Evolutionary conservation across 2,797 vertebrate species (phyloP), one percentile per base, ranked within the genome.

Genomic region (Avahi laniger): DNA sequence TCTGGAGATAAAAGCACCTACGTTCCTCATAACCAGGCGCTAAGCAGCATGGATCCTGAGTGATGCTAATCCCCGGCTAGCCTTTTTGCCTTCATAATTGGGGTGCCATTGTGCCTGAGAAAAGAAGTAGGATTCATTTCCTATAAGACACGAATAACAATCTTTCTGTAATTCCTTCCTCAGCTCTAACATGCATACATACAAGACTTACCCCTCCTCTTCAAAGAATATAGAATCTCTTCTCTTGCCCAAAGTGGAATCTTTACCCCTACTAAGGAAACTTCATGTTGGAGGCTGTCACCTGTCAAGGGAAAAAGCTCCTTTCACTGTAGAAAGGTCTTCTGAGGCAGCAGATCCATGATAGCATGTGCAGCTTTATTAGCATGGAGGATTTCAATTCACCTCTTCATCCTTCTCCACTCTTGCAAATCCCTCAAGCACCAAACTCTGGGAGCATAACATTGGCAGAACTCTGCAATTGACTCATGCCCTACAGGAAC

Each of bases 1-100:
- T 94, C 87, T 94, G 67, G 95, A 94, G 94, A 97, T 97, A 97
- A 97, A 97, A 89, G 80, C 35, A 38, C 46, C 89, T 76, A 35
- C 12, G 0, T 91, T 91, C 12, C 0, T 81, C 81, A 63, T 87
- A 95, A 87, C 59, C 94, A 96, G 63, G 63, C 8, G 4, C 80
- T 57, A 69, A 92, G 14, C 87, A 90, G 90, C 92, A 87, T 41
- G 48, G 35, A 78, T 52, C 48, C 46, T 1, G 10, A 92, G 91
- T 33, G 35, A 63, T 14, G 26, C 78, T 89, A 90, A 94, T 95
- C 95, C 72, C 81, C n/a, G 9, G 63, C 72, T 61, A 73, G 65
- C 20, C 46, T 93, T 72, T 87, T 89, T 90, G 80, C 78, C 80
- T 96, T 84, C 41, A 15, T 94, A 95, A 95, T 63, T 94, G 61